Base-by-base conservation (phyloP, 2,797 vertebrate species). In the Pseudomugil gertrudae region DNA sequence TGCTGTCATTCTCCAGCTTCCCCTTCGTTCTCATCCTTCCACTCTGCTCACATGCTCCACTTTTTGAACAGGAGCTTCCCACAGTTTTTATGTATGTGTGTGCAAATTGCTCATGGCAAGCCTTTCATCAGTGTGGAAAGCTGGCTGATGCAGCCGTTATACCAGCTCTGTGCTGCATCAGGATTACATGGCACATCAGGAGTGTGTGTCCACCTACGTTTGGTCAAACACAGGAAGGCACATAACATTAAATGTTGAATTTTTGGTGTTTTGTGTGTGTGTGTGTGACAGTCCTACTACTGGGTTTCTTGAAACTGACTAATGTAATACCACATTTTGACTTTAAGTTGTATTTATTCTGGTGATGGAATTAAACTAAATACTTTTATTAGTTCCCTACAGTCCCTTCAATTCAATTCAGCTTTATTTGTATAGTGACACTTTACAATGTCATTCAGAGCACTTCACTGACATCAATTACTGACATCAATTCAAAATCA, bases 171-270 rank as follows among this genome's bases (percentile, higher is more conserved):
- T 69, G 74, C 80, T 79, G 86, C 80, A 81, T 87, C 84, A 83
- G 84, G 86, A 87, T 90, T 89, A 87, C 85, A 87, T 57, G 76
- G 74, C 85, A 86, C 78, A 85, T 83, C 80, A 80, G 78, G 82
- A 76, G 73, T 70, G 67, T 10, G 54, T 77, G 63, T 87, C 84
- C 81, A 83, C 78, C 87, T 79, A 80, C 76, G 8, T 69, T 27
- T 52, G 72, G 71, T 80, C 79, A 72, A 72, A 90, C 74, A 56
- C 76, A 55, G 71, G 67, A 70, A 74, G 86, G 83, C 78, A 78
- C 81, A 76, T 79, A 81, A 74, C 72, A 54, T 69, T 70, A 32
- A 69, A 65, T 69, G 21, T 72, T 75, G 40, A 24, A 29, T 50
- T 68, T 58, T 72, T 5, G 32, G 32, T 40, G 35, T 66, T 64